These are phyloP conservation scores for Hemicentrotus pulcherrimus DNA, from an alignment of 35 echinoderm and acorn worm genomes.

Conservation along the genomic window DNA sequence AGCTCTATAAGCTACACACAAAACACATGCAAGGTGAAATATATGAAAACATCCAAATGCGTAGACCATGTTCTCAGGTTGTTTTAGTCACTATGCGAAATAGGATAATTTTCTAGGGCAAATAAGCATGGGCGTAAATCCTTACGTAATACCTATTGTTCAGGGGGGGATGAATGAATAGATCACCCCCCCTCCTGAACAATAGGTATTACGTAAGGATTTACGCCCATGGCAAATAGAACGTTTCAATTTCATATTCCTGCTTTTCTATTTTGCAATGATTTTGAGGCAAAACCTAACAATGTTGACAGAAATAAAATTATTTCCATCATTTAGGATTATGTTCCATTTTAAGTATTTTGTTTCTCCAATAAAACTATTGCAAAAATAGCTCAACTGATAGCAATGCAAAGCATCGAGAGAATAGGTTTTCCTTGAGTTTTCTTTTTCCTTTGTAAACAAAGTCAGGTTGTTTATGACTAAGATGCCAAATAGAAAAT, in stretches of 20 bases:
- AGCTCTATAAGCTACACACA: conserved; percentile 40
- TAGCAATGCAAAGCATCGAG: background rate
- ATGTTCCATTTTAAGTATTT: background rate
- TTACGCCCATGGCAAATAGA: background rate
- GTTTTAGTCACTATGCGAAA: background rate
- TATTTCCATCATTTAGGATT: background rate
- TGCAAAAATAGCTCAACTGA: background rate
- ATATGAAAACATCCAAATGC: conserved; percentile 4
- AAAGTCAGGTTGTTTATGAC: background rate
- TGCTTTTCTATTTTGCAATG: background rate
- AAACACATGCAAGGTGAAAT: conserved; percentile 33
- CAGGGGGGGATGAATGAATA: too few relatives aligned
- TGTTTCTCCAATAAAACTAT: background rate
- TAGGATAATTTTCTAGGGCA: background rate
- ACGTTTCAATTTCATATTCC: background rate
- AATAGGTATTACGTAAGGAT: too few relatives aligned
- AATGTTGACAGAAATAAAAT: background rate
- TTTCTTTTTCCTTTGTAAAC: background rate
- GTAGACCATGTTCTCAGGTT: background rate
- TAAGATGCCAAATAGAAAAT: background rate
- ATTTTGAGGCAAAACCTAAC: background rate
- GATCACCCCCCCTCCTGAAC: too few relatives aligned
- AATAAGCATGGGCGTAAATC: too few relatives aligned
- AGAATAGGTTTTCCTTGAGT: background rate
- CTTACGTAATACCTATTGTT: too few relatives aligned